Evolutionary conservation across 2,113 vertebrate species (phyloP), one percentile per base, ranked within the genome.

Genomic region (Hemichromis elongatus): DNA sequence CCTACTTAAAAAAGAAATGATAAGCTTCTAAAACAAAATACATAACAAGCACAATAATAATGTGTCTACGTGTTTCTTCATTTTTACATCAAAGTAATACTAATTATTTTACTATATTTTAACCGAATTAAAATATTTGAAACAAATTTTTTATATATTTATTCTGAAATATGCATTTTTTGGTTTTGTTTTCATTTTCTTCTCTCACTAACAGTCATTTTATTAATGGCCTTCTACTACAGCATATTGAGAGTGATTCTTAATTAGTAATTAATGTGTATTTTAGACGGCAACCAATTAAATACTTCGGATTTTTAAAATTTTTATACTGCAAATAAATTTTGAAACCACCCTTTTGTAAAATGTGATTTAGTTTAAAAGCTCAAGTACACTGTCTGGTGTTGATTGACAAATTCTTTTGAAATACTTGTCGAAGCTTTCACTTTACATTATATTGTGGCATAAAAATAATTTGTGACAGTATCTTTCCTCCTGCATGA

Each of bases 401-500:
- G 42, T 14, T 30, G 42, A 73, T 5, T 70, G 66, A 79, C 13
- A 78, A 40, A 40, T 4, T 42, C 21, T 45, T 11, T n/a, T 6
- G 19, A 70, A 70, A 26, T 26, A 45, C 40, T 70, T 70, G 21
- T 45, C 6, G 21, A 77, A 57, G 37, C 24, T 4, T 28, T 80
- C 21, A 63, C 59, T 63, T 63, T 63, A 37, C 33, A 37, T 37
- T 21, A 37, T 63, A 63, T 63, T 63, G 33, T 21, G 14, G 19
- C 24, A 82, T 10, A 63, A 79, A 11, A 57, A 14, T 12, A 7
- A 2, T 11, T 5, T 24, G 12, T 19, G 6, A 55, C 26, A 21
- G 78, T 79, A 45, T 5, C 5, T 86, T 78, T 47, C 70, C 55
- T 86, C 70, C 61, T 42, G 33, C 59, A 83, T n/a, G 26, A 82